Conservation (phyloP, 2,888 invertebrate species). For the Nasonovia ribisnigri region DNA sequence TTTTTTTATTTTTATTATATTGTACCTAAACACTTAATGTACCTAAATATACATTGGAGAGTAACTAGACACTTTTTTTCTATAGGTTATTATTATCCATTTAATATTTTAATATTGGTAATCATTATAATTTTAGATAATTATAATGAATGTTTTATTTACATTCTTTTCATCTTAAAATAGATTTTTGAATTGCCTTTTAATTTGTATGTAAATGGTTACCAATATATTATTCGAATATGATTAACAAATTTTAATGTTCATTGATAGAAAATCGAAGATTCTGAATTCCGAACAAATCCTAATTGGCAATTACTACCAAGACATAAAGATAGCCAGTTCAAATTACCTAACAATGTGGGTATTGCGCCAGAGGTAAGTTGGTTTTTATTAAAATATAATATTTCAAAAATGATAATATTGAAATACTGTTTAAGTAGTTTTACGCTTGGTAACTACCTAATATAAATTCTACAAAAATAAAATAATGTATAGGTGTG, state of each 20-base stretch:
- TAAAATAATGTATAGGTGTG: background rate
- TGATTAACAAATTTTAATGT: background rate
- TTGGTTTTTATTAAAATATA: background rate
- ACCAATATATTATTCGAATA: background rate
- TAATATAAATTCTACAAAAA: background rate
- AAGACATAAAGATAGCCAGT: conserved; percentile 59
- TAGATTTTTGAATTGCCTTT: background rate
- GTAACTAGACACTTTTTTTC: background rate
- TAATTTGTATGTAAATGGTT: background rate
- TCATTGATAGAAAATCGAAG: conserved; percentile 60
- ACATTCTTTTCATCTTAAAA: background rate
- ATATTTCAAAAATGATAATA: background rate
- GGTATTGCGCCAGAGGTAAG: conserved; percentile 59
- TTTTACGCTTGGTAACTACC: background rate
- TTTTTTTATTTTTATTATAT: background rate
- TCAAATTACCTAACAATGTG: conserved; percentile 62
- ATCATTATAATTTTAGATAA: background rate
- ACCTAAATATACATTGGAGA: background rate
- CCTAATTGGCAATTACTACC: conserved; percentile 63
- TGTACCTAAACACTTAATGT: background rate
- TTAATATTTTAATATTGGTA: background rate
- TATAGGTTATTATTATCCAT: background rate
- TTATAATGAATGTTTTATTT: background rate
- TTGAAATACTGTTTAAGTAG: background rate
- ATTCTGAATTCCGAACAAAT: conserved; percentile 62